These are phyloP conservation scores for Cladopsammia gracilis DNA, from an alignment of 64 coral and sea anemone species.

Conservation along the genomic window DNA sequence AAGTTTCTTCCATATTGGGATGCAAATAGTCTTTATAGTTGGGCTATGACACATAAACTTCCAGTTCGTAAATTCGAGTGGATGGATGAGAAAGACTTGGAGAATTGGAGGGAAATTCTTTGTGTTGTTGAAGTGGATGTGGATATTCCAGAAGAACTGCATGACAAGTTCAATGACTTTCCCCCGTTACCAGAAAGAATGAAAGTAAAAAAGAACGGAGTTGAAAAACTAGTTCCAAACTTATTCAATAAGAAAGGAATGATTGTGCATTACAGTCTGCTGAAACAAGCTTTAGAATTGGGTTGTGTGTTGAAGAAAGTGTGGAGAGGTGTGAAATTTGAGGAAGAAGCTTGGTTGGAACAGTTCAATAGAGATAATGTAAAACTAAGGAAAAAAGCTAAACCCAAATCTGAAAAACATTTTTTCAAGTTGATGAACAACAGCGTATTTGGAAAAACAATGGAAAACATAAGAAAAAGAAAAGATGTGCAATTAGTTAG, in stretches of 20 bases:
- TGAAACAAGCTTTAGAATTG: no score
- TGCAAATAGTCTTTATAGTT: slow-evolving; percentile 46
- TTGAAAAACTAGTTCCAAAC: slow-evolving; percentile 32
- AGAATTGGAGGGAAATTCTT: background rate
- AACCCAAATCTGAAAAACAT: slow-evolving; percentile 16
- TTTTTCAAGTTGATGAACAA: slow-evolving; percentile 57
- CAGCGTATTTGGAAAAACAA: slow-evolving; percentile 28
- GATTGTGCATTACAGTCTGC: no score
- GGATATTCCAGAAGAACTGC: background rate
- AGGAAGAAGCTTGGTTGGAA: slow-evolving; percentile 15
- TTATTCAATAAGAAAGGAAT: background rate
- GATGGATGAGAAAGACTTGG: background rate
- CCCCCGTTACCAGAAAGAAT: slow-evolving; percentile 24
- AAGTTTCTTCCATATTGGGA: slow-evolving; percentile 1
- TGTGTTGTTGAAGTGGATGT: slow-evolving; percentile 59
- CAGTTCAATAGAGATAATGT: background rate
- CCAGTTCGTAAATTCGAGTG: slow-evolving; percentile 12
- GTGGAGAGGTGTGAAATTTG: background rate
- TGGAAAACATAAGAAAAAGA: slow-evolving; percentile 46
- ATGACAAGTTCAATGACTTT: slow-evolving; percentile 42
- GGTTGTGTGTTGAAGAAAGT: background rate
- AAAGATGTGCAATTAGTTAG: background rate
- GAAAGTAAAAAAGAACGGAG: background rate
- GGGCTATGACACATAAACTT: slow-evolving; percentile 29
- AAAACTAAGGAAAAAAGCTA: background rate